Evolutionary conservation across 92 coral and sea anemone species (phyloP).

Genomic region (Metridium senile): DNA sequence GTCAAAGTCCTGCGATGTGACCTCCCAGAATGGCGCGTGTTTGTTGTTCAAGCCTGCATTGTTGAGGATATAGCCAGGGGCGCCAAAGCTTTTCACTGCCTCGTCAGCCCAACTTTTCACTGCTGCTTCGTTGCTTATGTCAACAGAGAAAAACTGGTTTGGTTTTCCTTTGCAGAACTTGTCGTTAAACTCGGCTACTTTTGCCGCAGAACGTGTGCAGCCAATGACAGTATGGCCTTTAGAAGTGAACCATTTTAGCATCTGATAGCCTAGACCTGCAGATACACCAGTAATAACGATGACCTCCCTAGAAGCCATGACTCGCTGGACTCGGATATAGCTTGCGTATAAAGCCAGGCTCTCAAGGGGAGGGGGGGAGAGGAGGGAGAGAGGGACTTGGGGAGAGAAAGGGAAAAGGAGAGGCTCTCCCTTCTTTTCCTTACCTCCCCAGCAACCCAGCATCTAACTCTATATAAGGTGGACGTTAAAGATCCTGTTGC

Average conservation of each 20-base stretch:
- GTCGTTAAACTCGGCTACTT: constrained; percentile 52
- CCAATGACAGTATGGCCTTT: constrained; percentile 67
- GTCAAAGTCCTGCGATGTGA: constrained; percentile 66
- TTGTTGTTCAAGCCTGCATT: constrained; percentile 59
- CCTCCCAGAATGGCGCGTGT: constrained; percentile 55
- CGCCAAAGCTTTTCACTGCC: constrained; percentile 47
- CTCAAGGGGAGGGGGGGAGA: too few relatives aligned
- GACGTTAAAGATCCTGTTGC: too few relatives aligned
- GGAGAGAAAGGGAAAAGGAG: too few relatives aligned
- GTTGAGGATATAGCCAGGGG: constrained; percentile 64
- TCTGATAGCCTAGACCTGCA: constrained; percentile 67
- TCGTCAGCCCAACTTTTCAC: constrained; percentile 67
- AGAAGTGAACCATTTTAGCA: constrained; percentile 70
- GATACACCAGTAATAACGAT: constrained; percentile 70
- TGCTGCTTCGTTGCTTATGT: constrained; percentile 46
- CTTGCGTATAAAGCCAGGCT: too few relatives aligned
- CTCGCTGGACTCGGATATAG: too few relatives aligned
- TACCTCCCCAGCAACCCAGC: too few relatives aligned
- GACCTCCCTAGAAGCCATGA: constrained; percentile 36
- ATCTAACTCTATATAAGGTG: too few relatives aligned
- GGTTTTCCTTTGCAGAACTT: constrained; percentile 47
- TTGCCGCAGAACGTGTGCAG: constrained; percentile 61
- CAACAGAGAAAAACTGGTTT: constrained; percentile 64
- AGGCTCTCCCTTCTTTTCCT: too few relatives aligned
- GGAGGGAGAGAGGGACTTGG: too few relatives aligned